Conservation (phyloP, 1,140 invertebrate genomes). For the Drosophila kohkoa region DNA sequence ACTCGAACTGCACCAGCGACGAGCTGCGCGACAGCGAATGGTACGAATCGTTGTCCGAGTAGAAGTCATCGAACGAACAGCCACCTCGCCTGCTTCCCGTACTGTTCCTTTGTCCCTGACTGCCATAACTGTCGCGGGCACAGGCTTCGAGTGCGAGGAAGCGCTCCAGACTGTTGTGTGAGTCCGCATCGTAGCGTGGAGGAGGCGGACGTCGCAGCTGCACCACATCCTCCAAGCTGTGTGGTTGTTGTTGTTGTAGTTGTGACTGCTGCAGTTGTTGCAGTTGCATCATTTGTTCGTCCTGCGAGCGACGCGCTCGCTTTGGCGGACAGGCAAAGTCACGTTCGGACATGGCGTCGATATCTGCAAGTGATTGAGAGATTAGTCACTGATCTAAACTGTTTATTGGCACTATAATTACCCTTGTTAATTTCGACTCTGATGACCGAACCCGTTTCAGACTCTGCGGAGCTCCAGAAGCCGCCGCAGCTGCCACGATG, state of each 20-base stretch:
- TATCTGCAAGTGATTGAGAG: constrained; percentile 73
- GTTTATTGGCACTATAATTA: constrained; percentile 59
- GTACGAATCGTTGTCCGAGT: constrained; percentile 86
- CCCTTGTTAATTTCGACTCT: constrained; percentile 85
- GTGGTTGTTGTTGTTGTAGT: constrained; percentile 33
- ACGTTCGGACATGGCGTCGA: constrained; percentile 89
- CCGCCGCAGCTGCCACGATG: constrained; percentile 53
- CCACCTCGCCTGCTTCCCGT: constrained; percentile 66
- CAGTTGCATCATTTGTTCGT: constrained; percentile 30
- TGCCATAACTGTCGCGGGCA: constrained; percentile 65
- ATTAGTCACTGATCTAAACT: not conserved
- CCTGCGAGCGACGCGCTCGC: constrained; percentile 88
- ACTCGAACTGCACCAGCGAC: constrained; percentile 92
- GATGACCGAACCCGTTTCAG: constrained; percentile 87
- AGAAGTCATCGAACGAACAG: constrained; percentile 80
- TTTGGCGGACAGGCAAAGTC: constrained; percentile 92
- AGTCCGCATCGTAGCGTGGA: constrained; percentile 50
- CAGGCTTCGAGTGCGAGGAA: constrained; percentile 63
- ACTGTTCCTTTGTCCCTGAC: constrained; percentile 64
- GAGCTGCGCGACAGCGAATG: constrained; percentile 89
- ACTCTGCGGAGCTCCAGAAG: constrained; percentile 88
- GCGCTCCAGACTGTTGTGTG: constrained; percentile 68
- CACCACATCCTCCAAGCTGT: constrained; percentile 64
- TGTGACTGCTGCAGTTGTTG: constrained; percentile 29
- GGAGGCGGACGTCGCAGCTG: constrained; percentile 59